phyloP scores from a whole-genome alignment of 2,888 invertebrate genomes.

The Aphidoletes aphidimyza region DNA sequence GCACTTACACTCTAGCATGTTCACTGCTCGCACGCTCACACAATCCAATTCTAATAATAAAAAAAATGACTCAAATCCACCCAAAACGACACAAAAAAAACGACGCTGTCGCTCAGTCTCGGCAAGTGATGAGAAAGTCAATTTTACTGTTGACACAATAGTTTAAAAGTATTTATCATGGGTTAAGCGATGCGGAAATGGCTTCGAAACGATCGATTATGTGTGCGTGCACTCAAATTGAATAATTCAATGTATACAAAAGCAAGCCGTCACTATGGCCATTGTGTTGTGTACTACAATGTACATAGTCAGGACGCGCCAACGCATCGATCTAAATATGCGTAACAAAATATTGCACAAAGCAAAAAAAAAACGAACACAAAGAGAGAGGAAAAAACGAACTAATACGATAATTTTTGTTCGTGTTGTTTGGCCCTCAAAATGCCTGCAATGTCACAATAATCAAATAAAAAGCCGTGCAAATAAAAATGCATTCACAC shows the following conservation, averaged over 20 bases:
- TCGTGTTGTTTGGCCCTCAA: background rate
- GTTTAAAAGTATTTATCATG: slow-evolving; percentile 50
- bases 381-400: background rate
- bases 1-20: too few species aligned
- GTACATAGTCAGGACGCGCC: background rate
- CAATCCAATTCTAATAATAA: slow-evolving; percentile 5
- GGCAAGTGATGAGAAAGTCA: slow-evolving; percentile 50
- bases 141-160: slow-evolving; percentile 47
- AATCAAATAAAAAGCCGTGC: background rate
- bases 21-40: background rate
- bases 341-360: background rate
- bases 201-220: slow-evolving; percentile 16
- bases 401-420: slow-evolving; percentile 17
- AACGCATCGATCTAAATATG: slow-evolving; percentile 30
- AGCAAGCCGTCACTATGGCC: too few species aligned
- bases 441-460: background rate
- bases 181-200: slow-evolving; percentile 53
- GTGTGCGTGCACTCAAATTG: background rate
- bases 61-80: slow-evolving; percentile 16
- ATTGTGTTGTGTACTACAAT: too few species aligned
- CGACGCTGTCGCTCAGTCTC: background rate
- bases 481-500: slow-evolving; percentile 45
- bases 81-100: background rate
- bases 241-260: background rate
- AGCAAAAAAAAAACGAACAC: background rate